phyloP scores from a whole-genome alignment of 2,113 vertebrate species.

The Percopsis transmontana region DNA sequence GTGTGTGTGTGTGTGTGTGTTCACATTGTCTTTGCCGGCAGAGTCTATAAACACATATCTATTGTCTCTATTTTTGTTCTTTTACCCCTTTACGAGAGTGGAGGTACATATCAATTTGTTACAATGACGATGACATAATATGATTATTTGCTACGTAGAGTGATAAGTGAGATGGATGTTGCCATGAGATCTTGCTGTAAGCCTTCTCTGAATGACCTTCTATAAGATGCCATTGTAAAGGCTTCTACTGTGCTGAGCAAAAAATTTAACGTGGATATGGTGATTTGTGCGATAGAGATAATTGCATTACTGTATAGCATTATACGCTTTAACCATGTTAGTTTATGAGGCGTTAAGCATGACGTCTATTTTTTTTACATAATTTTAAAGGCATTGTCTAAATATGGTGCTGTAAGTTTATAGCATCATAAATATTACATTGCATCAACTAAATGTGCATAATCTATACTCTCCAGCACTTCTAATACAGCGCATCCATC shows the following conservation, averaged over 20 bases:
- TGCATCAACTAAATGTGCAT: slow-evolving; percentile 42
- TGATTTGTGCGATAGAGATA: slow-evolving; percentile 34
- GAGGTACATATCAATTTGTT: slow-evolving; percentile 50
- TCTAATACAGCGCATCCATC: slow-evolving; percentile 13
- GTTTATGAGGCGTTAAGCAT: slow-evolving; percentile 35
- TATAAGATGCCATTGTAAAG: slow-evolving; percentile 36
- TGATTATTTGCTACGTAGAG: slow-evolving; percentile 66
- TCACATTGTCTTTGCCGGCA: slow-evolving; percentile 35
- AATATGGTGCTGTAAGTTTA: slow-evolving; percentile 43
- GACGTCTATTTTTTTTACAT: slow-evolving; percentile 24
- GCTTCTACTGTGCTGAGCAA: neutral
- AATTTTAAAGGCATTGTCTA: slow-evolving; percentile 7
- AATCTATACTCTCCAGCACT: slow-evolving; percentile 26
- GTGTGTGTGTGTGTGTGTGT: slow-evolving; percentile 15
- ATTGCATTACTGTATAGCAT: slow-evolving; percentile 41
- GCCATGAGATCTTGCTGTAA: slow-evolving; percentile 47
- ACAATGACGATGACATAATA: slow-evolving; percentile 65
- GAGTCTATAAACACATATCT: neutral
- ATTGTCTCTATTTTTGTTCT: neutral
- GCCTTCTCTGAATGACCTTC: slow-evolving; percentile 72
- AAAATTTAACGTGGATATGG: no score
- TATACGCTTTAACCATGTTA: slow-evolving; percentile 26
- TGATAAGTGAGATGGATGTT: slow-evolving; percentile 77
- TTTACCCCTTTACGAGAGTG: neutral
- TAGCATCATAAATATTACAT: slow-evolving; percentile 42